Evolutionary conservation across 2,113 vertebrate species (phyloP).

Genomic region (Barbus barbus): DNA sequence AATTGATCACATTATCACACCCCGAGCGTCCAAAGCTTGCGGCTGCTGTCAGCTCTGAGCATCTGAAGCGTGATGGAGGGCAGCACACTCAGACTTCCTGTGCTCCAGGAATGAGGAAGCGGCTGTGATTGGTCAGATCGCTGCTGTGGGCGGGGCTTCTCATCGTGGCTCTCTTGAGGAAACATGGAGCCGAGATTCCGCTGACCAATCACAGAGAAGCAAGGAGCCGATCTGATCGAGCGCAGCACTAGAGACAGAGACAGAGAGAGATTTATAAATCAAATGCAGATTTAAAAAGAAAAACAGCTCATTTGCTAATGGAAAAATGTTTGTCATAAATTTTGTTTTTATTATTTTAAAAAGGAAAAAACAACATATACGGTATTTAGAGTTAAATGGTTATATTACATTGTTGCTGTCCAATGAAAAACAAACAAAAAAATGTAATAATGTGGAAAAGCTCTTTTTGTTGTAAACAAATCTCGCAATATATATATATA

Average conservation of each 20-base stretch:
- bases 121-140: background rate
- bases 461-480: no score
- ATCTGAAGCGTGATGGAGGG: background rate
- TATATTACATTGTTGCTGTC: no score
- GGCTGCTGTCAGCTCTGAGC: slow-evolving; percentile 32
- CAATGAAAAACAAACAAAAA: no score
- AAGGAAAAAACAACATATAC: no score
- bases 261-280: background rate
- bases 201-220: slow-evolving; percentile 59
- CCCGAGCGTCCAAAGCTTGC: slow-evolving; percentile 70
- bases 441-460: no score
- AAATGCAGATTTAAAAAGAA: no score
- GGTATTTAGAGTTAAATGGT: no score
- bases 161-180: no score
- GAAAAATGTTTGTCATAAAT: no score
- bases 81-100: slow-evolving; percentile 59
- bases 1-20: slow-evolving; percentile 53
- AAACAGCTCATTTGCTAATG: no score
- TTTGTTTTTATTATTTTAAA: no score
- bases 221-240: slow-evolving; percentile 73
- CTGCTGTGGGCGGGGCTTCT: background rate
- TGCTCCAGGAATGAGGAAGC: slow-evolving; percentile 74
- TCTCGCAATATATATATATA: no score
- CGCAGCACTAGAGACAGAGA: slow-evolving; percentile 51
- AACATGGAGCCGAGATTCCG: background rate